phyloP scores from a whole-genome alignment of 1,140 invertebrate species.

The Bicyclus anynana region DNA sequence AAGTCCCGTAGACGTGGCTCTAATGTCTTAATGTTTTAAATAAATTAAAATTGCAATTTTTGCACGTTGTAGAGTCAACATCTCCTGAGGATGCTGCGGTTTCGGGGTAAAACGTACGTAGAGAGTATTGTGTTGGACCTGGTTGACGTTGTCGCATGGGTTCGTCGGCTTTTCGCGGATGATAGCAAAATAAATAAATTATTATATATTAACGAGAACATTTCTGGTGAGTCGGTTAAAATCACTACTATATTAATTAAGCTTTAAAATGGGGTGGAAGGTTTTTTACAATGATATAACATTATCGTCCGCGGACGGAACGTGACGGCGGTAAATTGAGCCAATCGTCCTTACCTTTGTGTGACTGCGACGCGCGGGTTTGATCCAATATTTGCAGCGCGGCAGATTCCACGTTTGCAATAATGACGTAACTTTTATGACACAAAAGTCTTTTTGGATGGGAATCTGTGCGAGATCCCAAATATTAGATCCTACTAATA shows the following conservation, averaged over 20 bases:
- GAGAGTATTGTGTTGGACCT: too few species aligned
- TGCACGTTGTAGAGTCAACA: too few species aligned
- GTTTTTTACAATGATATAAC: constrained; percentile 42
- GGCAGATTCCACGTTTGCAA: constrained; percentile 25
- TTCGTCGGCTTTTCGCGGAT: too few species aligned
- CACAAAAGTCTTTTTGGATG: constrained; percentile 12
- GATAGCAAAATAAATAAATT: too few species aligned
- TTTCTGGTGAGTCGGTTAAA: neutral
- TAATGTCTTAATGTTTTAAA: too few species aligned
- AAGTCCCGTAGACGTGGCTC: too few species aligned
- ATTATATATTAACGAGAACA: too few species aligned
- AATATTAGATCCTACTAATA: too few species aligned
- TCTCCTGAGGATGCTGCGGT: too few species aligned
- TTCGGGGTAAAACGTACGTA: too few species aligned
- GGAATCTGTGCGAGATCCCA: neutral
- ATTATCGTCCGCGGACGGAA: constrained; percentile 29
- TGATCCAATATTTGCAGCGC: constrained; percentile 43
- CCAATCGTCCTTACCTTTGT: constrained; percentile 41
- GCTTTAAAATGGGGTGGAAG: constrained; percentile 10
- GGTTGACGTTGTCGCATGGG: too few species aligned
- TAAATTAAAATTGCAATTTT: too few species aligned
- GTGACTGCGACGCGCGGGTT: constrained; percentile 33
- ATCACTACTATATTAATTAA: constrained; percentile 3
- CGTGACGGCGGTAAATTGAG: constrained; percentile 40
- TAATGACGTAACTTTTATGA: constrained; percentile 16